Conservation (phyloP, 2,888 invertebrate species). For the Cephus runcator region DNA sequence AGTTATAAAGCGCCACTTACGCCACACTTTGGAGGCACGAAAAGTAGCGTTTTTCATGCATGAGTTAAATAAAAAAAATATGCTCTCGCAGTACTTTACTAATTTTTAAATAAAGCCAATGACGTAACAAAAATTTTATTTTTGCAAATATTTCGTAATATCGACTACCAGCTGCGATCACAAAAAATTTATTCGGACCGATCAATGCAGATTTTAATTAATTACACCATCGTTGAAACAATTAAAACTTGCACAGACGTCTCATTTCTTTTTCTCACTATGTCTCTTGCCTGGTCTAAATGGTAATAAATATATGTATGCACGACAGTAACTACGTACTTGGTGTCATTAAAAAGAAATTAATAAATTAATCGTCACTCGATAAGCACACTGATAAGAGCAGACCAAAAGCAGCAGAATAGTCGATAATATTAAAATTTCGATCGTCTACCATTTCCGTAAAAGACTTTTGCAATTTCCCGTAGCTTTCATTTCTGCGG, state of each 20-base stretch:
- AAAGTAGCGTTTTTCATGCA: too few species aligned
- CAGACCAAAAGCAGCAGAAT: constrained; percentile 26
- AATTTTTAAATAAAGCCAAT: background rate
- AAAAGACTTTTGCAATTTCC: constrained; percentile 66
- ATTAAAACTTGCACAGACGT: too few species aligned
- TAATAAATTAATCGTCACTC: background rate
- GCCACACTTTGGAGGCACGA: too few species aligned
- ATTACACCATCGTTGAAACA: too few species aligned
- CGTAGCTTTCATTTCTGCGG: constrained; percentile 47
- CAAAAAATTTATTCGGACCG: too few species aligned
- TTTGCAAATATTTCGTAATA: too few species aligned
- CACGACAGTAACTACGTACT: background rate
- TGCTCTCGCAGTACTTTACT: too few species aligned
- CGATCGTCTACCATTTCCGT: constrained; percentile 57
- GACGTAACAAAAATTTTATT: too few species aligned
- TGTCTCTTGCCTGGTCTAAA: background rate
- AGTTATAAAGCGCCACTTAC: too few species aligned
- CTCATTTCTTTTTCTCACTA: too few species aligned
- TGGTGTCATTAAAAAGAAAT: background rate
- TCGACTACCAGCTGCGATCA: too few species aligned
- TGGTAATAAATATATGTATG: background rate
- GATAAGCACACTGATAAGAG: background rate
- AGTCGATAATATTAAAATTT: constrained; percentile 62
- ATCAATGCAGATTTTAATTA: too few species aligned
- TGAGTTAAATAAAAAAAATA: background rate